Conservation (phyloP, 2,888 invertebrate genomes). For the Melanostoma mellinum region DNA sequence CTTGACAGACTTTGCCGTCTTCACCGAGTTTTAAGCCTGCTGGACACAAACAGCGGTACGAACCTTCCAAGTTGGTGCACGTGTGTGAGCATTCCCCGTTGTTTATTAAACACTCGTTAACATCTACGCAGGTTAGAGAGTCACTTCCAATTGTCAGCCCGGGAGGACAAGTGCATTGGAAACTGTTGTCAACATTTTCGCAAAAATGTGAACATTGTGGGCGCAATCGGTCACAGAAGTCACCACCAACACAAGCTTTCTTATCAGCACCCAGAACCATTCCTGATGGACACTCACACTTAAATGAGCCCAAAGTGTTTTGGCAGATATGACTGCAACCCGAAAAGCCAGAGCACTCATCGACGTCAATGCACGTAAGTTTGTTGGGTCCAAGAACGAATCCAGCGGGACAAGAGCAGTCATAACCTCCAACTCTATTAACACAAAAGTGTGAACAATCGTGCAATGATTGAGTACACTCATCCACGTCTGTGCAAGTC, state of each 20-base stretch:
- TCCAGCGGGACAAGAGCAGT: conserved; percentile 84
- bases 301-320: conserved; percentile 83
- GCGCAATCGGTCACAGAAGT: conserved; percentile 79
- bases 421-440: conserved; percentile 84
- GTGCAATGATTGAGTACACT: conserved; percentile 80
- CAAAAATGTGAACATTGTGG: conserved; percentile 84
- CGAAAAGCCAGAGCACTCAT: conserved; percentile 78
- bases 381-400: conserved; percentile 80
- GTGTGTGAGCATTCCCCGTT: conserved; percentile 82
- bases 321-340: conserved; percentile 79
- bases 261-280: conserved; percentile 78
- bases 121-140: conserved; percentile 80
- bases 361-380: conserved; percentile 78
- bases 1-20: conserved; percentile 82
- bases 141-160: conserved; percentile 81
- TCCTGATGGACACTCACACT: conserved; percentile 83
- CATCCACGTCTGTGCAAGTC: conserved; percentile 82
- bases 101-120: conserved; percentile 82
- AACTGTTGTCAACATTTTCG: conserved; percentile 83
- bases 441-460: conserved; percentile 83
- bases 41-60: conserved; percentile 82
- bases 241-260: conserved; percentile 79
- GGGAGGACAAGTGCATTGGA: conserved; percentile 83
- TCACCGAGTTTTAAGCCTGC: conserved; percentile 79
- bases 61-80: conserved; percentile 77